These are phyloP conservation scores for Meiosimyza decipiens DNA, from an alignment of 2,888 invertebrate genomes.

Conservation along the genomic window DNA sequence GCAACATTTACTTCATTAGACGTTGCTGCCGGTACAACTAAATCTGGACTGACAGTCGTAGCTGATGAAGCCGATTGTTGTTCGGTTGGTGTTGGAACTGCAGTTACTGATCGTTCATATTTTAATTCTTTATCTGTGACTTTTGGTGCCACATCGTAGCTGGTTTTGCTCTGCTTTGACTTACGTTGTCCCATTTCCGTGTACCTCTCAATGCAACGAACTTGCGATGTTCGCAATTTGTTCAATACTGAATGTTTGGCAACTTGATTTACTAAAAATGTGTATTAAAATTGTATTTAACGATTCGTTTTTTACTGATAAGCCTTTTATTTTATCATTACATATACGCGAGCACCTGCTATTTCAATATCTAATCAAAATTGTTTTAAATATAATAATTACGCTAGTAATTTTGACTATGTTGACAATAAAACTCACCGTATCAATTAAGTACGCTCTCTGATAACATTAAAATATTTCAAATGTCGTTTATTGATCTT, in stretches of 20 bases:
- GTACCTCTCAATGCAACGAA: background rate
- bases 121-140: slow-evolving; percentile 10
- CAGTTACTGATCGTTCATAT: background rate
- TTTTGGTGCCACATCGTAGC: slow-evolving; percentile 44
- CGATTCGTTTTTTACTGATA: background rate
- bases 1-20: background rate
- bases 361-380: too few relatives aligned
- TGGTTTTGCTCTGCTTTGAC: slow-evolving; percentile 45
- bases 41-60: background rate
- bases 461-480: too few relatives aligned
- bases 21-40: background rate
- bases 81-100: too few relatives aligned
- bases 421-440: too few relatives aligned
- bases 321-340: slow-evolving; percentile 11
- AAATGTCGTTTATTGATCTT: too few relatives aligned
- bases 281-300: background rate
- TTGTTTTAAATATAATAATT: too few relatives aligned
- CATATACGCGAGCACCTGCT: background rate
- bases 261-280: background rate
- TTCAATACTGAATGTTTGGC: slow-evolving; percentile 15
- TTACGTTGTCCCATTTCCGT: slow-evolving; percentile 46
- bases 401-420: too few relatives aligned
- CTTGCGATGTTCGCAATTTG: slow-evolving; percentile 1
- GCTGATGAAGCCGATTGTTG: too few relatives aligned
- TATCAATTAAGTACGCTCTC: too few relatives aligned